Percentiles rank a stretch among this genome's conserved stretches.
phyloP scores from a whole-genome alignment of 1,140 invertebrate species.

The Solenopsis invicta region DNA sequence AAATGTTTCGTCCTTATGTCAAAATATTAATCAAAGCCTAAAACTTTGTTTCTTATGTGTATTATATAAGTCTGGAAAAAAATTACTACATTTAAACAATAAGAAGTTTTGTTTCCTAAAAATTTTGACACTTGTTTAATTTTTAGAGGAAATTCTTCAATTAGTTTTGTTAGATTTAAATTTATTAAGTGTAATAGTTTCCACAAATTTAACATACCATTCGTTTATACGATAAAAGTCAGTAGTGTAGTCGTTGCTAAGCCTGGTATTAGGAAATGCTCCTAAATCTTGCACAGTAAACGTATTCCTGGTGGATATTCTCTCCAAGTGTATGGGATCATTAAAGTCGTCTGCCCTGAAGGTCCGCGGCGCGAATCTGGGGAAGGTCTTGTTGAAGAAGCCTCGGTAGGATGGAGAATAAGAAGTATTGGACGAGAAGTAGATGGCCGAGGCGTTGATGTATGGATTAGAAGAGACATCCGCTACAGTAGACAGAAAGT shows the following conservation, averaged over 20 bases:
- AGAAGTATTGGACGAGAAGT: conserved; percentile 97
- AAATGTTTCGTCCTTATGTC: no score
- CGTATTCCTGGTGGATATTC: conserved; percentile 96
- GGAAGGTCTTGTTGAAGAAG: conserved; percentile 98
- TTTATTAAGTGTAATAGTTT: neutral
- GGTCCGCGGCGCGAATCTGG: conserved; percentile 97
- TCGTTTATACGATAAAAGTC: conserved; percentile 97
- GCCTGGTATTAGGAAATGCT: conserved; percentile 91
- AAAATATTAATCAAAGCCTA: no score
- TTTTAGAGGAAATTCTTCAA: no score
- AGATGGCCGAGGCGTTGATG: conserved; percentile 97
- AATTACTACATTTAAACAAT: no score
- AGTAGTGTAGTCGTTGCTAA: conserved; percentile 95
- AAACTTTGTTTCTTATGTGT: no score
- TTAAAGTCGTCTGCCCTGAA: conserved; percentile 97
- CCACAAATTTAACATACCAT: conserved; percentile 89
- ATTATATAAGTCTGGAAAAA: no score
- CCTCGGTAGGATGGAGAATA: conserved; percentile 98
- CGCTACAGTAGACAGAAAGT: conserved; percentile 97
- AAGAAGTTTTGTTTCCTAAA: no score
- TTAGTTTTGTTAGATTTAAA: conserved; percentile 1
- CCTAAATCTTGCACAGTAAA: conserved; percentile 94
- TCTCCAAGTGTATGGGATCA: conserved; percentile 96
- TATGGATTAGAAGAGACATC: conserved; percentile 97
- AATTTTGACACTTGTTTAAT: no score